phyloP scores from a whole-genome alignment of 1,140 invertebrate genomes.

The Bacillus rossius region DNA sequence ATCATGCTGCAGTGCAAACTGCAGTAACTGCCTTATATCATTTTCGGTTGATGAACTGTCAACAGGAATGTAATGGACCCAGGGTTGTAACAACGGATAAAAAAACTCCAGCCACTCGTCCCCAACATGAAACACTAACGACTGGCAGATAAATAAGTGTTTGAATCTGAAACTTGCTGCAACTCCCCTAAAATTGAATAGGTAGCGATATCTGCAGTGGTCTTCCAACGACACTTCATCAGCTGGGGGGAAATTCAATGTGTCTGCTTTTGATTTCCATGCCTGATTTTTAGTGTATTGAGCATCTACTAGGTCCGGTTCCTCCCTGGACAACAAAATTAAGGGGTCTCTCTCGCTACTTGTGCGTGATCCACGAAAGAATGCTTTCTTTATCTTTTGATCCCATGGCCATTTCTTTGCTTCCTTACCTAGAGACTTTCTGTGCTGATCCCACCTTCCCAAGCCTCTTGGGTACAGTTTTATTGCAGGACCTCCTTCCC shows the following conservation, averaged over 20 bases:
- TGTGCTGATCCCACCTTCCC: slow-evolving; percentile 85
- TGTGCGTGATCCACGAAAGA: slow-evolving; percentile 93
- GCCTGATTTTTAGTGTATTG: slow-evolving; percentile 98
- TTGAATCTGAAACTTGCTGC: slow-evolving; percentile 97
- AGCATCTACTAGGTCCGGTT: slow-evolving; percentile 80
- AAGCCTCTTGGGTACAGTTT: slow-evolving; percentile 87
- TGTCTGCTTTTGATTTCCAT: slow-evolving; percentile 91
- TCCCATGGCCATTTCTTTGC: slow-evolving; percentile 70
- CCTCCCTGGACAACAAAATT: slow-evolving; percentile 74
- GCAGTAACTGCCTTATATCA: slow-evolving; percentile 61
- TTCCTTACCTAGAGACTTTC: slow-evolving; percentile 61
- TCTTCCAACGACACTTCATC: slow-evolving; percentile 84
- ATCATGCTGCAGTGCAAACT: slow-evolving; percentile 76
- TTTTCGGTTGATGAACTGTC: slow-evolving; percentile 58
- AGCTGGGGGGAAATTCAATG: slow-evolving; percentile 74
- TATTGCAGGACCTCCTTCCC: slow-evolving; percentile 96
- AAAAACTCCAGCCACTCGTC: slow-evolving; percentile 96
- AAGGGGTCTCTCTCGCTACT: slow-evolving; percentile 84
- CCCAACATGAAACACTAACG: slow-evolving; percentile 93
- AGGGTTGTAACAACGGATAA: slow-evolving; percentile 85
- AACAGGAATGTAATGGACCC: slow-evolving; percentile 94
- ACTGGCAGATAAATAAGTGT: slow-evolving; percentile 91
- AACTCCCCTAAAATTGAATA: slow-evolving; percentile 95
- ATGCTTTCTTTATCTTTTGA: slow-evolving; percentile 67
- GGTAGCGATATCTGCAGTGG: slow-evolving; percentile 91